Conservation (phyloP, 2,888 invertebrate genomes). For the Amphimallon solstitiale region DNA sequence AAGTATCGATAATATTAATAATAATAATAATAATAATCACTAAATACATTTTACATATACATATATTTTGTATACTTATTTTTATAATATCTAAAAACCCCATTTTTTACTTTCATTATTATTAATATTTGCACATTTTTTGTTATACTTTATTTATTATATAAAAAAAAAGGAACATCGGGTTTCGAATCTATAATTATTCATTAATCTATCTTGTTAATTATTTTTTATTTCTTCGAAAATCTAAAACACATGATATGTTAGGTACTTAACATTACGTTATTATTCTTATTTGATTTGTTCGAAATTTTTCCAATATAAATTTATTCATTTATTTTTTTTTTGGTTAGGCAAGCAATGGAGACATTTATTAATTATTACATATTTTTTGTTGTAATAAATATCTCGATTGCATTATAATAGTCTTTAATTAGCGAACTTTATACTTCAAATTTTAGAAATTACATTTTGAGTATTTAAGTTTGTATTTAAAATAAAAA, state of each 20-base stretch:
- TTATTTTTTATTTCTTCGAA: constrained; percentile 5
- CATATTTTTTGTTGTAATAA: neutral
- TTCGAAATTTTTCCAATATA: constrained; percentile 8
- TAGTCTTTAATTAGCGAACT: neutral
- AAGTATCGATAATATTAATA: constrained; percentile 18
- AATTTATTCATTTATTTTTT: constrained; percentile 16
- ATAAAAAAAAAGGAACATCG: constrained; percentile 40
- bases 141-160: neutral
- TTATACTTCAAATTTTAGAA: neutral
- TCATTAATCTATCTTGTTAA: neutral
- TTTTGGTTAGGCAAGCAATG: constrained; percentile 18
- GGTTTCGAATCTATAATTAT: constrained; percentile 30
- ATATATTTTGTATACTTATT: constrained; percentile 1
- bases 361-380: neutral
- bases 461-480: no score
- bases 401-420: constrained; percentile 17
- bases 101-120: constrained; percentile 7
- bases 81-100: neutral
- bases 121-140: constrained; percentile 31
- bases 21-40: constrained; percentile 19
- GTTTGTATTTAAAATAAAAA: no score
- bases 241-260: constrained; percentile 31
- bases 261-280: constrained; percentile 32
- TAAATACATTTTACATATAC: constrained; percentile 26
- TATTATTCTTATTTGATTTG: constrained; percentile 1